Base-by-base conservation (phyloP, 2,113 vertebrate genomes). In the Pycnonotus jocosus region DNA sequence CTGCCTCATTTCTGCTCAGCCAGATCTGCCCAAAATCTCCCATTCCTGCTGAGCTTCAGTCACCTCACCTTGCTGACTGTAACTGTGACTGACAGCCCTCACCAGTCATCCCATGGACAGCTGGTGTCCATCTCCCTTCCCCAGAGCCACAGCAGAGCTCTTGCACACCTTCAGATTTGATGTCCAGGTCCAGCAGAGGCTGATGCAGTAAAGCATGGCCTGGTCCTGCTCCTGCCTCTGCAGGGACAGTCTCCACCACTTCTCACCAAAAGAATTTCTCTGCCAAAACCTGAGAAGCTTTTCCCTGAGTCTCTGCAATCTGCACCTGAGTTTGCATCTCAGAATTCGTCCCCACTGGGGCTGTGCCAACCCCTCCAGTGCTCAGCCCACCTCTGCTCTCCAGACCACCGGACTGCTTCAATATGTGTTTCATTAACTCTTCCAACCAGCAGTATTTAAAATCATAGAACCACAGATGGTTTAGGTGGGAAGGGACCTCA, bases 11-110 rank as follows among this genome's bases (percentile, higher is more conserved):
- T 40, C 42, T 78, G 56, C 54, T 47, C 22, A 74, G 35, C 11
- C n/a, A 0, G 0, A 81, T 14, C 57, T 56, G 25, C 23, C 61
- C 0, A 2, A 66, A 33, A 25, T 33, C n/a, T 58, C 27, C 69
- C 3, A 3, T 7, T 50, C 47, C 53, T 15, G 47, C 60, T 0
- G 0, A 45, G 47, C 37, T 47, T 12, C 44, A 35, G 20, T 16
- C 6, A 6, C 40, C 33, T 40, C 38, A 35, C n/a, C 20, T n/a
- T 33, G 24, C 23, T 68, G 77, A 5, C 15, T 28, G 33, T 3
- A 19, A 8, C 60, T 58, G 44, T 25, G 50, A 74, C n/a, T 61
- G 53, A 40, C 45, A 68, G 70, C 24, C 53, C 47, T 47, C 45
- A 53, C 24, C 48, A 38, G 37, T 11, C 9, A 5, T 27, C n/a